Evolutionary conservation across 2,888 invertebrate species (phyloP).

Genomic region (Uloborus plumipes): DNA sequence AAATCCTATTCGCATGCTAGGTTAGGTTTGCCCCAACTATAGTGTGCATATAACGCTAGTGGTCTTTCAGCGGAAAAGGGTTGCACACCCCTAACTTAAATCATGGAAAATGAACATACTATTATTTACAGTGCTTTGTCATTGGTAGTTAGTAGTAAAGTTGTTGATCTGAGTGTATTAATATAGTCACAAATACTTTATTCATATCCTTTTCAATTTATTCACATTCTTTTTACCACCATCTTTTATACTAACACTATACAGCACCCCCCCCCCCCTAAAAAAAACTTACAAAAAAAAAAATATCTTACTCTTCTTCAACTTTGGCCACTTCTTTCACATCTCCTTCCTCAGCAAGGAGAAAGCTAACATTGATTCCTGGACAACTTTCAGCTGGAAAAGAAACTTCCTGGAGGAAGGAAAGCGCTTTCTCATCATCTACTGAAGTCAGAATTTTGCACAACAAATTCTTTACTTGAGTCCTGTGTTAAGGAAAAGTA

Average conservation of each 20-base stretch:
- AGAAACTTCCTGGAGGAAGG: conserved; percentile 35
- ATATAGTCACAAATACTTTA: too few species aligned
- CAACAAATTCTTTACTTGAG: conserved; percentile 34
- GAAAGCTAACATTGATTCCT: conserved; percentile 37
- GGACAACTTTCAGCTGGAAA: conserved; percentile 24
- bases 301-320: conserved; percentile 15
- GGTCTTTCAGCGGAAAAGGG: too few species aligned
- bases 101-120: not conserved
- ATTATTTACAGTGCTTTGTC: not conserved
- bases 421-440: conserved; percentile 29
- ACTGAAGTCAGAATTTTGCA: conserved; percentile 17
- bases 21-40: too few species aligned
- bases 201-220: too few species aligned
- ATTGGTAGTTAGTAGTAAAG: not conserved
- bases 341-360: conserved; percentile 47
- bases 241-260: too few species aligned
- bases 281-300: not conserved
- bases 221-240: too few species aligned
- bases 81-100: too few species aligned
- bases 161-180: too few species aligned
- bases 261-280: too few species aligned
- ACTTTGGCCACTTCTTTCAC: conserved; percentile 18
- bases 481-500: conserved; percentile 4
- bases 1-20: too few species aligned
- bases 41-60: too few species aligned